Base-by-base conservation (phyloP, 2,888 invertebrate species). In the Timema podura region DNA sequence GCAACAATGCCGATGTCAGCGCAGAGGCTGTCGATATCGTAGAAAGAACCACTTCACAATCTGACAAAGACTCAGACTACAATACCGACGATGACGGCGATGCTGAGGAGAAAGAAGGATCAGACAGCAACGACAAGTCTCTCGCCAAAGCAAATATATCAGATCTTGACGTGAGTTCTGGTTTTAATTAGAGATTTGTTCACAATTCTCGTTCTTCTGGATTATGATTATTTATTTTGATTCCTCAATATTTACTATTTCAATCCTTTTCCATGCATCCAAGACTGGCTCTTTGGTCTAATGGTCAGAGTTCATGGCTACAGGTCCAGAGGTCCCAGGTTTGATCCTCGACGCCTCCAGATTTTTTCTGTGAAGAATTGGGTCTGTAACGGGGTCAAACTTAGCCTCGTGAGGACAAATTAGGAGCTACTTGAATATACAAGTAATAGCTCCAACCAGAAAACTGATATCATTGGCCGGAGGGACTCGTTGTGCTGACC, bases 81-180 rank as follows among this genome's bases (percentile, higher is more conserved):
- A 76, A 75, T 66, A 75, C 77, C 69, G 76, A 75, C 16, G 69
- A 77, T 54, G 74, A 75, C n/a, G 75, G 78, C 45, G 71, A 71
- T 2, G 76, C 78, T 59, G 76, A 76, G 49, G 74, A 74, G 44
- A 59, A 74, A 76, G 68, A 76, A 76, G 30, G 75, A 67, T 16
- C 15, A 15, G 15, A 13, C 11, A 10, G n/a, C 45, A 46, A 76
- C n/a, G 72, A 79, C 69, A 80, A 82, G 65, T 91, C 91, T 80
- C 80, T 87, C 65, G 91, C 92, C 0, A 84, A 89, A 79, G 86
- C 89, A 79, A 84, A 88, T 75, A 88, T 94, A 65, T 91, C 91
- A 78, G 93, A 94, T 82, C 81, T 90, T 76, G 91, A 92, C 81
- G 89, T 89, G 81, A 75, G 75, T 76, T 64, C 5, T 74, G 73